phyloP scores from a whole-genome alignment of 2,888 invertebrate species.

The Nephrotoma flavescens region DNA sequence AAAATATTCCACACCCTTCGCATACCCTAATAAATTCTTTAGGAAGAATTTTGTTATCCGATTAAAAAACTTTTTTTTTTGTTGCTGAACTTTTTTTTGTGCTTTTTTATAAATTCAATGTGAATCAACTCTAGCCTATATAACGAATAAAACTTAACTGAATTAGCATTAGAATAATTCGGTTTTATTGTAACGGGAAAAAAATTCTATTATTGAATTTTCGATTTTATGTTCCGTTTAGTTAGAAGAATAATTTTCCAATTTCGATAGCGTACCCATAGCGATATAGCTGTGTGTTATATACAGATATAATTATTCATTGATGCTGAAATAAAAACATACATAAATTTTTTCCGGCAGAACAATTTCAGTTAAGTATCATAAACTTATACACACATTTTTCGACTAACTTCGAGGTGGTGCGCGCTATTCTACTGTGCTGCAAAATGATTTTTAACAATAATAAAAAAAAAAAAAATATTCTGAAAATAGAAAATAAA shows the following conservation, averaged over 20 bases:
- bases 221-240: not conserved
- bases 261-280: not conserved
- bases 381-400: not conserved
- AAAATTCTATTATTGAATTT: not conserved
- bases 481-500: not conserved
- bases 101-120: not conserved
- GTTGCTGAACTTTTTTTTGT: not conserved
- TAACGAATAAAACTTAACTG: not conserved
- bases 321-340: not conserved
- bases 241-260: not conserved
- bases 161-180: not conserved
- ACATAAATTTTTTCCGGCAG: not conserved
- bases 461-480: not conserved
- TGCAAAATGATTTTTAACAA: no score
- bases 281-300: not conserved
- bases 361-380: not conserved
- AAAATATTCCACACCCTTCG: not conserved
- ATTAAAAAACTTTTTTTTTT: not conserved
- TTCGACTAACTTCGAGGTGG: not conserved
- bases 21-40: not conserved
- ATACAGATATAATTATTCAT: not conserved
- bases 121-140: not conserved
- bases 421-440: not conserved
- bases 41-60: not conserved
- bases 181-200: not conserved